These are phyloP conservation scores for Eulemur rufifrons DNA, from an alignment of 2,113 vertebrate species.

Conservation along the genomic window DNA sequence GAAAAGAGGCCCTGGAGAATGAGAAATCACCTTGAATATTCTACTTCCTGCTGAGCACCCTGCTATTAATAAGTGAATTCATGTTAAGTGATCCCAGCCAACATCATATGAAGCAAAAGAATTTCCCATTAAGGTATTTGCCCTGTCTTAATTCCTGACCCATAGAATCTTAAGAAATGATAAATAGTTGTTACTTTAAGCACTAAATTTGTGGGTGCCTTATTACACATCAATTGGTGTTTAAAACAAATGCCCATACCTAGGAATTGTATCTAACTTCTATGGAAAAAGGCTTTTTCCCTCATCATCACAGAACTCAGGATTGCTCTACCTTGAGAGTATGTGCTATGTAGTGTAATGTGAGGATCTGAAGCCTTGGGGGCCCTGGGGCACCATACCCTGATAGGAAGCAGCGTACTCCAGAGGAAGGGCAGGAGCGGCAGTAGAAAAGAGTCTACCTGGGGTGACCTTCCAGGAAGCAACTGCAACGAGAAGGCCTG, in stretches of 20 bases:
- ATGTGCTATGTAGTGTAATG: not conserved
- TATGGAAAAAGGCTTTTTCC: not conserved
- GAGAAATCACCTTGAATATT: not conserved
- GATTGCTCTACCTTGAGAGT: not conserved
- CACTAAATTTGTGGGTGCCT: not conserved
- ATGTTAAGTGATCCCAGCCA: not conserved
- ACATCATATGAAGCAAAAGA: not conserved
- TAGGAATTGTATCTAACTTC: not conserved
- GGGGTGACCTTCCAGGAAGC: not conserved
- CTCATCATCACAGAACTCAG: not conserved
- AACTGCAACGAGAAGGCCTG: not conserved
- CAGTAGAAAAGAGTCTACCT: not conserved
- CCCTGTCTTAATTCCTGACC: not conserved
- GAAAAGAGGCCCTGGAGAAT: not conserved
- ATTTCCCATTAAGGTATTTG: not conserved
- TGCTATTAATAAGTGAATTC: not conserved
- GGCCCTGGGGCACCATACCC: rapidly evolving
- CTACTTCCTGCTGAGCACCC: not conserved
- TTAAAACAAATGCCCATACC: not conserved
- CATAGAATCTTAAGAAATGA: not conserved
- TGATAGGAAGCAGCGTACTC: not conserved
- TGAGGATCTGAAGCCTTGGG: not conserved
- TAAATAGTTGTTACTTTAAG: not conserved
- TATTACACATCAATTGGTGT: not conserved
- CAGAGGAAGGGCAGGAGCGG: not conserved